Conservation (phyloP, 2,797 vertebrate genomes). For the Cirrhinus mrigala region DNA sequence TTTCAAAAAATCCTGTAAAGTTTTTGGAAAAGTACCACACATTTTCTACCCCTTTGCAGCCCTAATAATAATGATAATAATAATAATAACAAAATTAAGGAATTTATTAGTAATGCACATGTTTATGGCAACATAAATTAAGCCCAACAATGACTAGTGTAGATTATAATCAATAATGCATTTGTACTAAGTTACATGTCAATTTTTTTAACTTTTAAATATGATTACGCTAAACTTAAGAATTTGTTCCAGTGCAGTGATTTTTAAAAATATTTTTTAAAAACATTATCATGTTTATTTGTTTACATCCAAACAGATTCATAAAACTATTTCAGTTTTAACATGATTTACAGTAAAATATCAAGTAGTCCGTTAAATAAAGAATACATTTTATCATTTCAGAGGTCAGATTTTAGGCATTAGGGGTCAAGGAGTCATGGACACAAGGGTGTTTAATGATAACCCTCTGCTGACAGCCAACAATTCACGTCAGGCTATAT, state of each 20-base stretch:
- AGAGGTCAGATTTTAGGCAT: constrained; percentile 13
- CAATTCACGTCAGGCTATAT: constrained; percentile 10
- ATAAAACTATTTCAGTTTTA: not conserved
- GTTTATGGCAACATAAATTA: not conserved
- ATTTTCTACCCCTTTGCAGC: not conserved
- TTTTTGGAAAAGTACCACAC: not conserved
- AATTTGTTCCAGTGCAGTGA: not conserved
- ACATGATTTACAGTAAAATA: not conserved
- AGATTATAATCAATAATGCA: not conserved
- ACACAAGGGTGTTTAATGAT: not conserved
- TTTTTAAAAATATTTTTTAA: not conserved
- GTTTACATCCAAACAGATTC: not conserved
- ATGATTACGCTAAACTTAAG: not conserved
- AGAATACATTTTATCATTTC: not conserved
- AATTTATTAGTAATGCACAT: not conserved
- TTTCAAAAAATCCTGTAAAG: not conserved
- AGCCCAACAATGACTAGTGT: not conserved
- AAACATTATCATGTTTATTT: not conserved
- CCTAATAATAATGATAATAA: not conserved
- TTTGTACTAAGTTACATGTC: not conserved
- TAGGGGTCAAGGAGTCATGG: constrained; percentile 25
- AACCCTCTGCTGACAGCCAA: constrained; percentile 19
- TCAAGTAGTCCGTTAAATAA: not conserved
- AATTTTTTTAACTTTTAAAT: not conserved
- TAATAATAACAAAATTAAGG: not conserved